These are phyloP conservation scores for Drosophila rellima DNA, from an alignment of 2,888 invertebrate species.

Conservation along the genomic window DNA sequence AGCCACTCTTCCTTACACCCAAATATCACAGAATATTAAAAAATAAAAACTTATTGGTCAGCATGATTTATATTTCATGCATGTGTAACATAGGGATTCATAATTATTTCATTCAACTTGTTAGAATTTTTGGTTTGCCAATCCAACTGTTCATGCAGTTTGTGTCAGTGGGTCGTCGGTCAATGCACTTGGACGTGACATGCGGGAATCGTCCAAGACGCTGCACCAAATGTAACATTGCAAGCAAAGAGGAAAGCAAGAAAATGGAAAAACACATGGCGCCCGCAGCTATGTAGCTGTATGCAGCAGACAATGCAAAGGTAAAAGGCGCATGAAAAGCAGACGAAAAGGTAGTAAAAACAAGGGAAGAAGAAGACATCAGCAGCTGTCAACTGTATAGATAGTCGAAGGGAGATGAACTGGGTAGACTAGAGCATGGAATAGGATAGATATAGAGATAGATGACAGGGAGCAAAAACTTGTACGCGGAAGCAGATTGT, in stretches of 20 bases:
- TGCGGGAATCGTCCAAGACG: slow-evolving; percentile 43
- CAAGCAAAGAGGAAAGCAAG: slow-evolving; percentile 42
- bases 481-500: slow-evolving; percentile 75
- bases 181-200: slow-evolving; percentile 59
- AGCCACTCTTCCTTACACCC: not conserved
- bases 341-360: slow-evolving; percentile 14
- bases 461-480: slow-evolving; percentile 39
- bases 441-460: slow-evolving; percentile 15
- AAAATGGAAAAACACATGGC: slow-evolving; percentile 59
- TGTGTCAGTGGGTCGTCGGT: slow-evolving; percentile 66
- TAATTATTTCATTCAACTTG: slow-evolving; percentile 19
- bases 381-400: slow-evolving; percentile 26
- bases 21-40: not conserved
- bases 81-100: not conserved
- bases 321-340: slow-evolving; percentile 38
- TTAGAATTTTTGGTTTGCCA: not conserved
- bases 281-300: slow-evolving; percentile 67
- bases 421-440: slow-evolving; percentile 8
- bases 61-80: not conserved
- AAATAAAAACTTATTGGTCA: not conserved
- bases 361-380: slow-evolving; percentile 26
- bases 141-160: slow-evolving; percentile 13
- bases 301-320: slow-evolving; percentile 62
- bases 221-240: slow-evolving; percentile 37
- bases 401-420: slow-evolving; percentile 10